These are phyloP conservation scores for Mycogona germanica DNA, from an alignment of 2,888 invertebrate genomes.

Conservation along the genomic window DNA sequence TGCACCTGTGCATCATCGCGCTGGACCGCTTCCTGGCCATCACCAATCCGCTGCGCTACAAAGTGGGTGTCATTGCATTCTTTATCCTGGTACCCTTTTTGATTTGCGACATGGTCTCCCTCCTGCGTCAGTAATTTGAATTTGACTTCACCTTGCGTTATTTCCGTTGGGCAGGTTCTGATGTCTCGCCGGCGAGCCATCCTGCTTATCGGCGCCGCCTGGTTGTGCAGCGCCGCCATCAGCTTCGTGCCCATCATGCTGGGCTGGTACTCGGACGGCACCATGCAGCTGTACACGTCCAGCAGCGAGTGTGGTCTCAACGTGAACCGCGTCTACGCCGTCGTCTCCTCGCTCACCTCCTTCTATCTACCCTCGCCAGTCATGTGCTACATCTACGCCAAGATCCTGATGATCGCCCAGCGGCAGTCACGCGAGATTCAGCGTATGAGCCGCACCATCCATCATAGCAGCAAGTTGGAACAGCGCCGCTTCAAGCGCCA, in stretches of 20 bases:
- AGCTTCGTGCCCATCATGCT: conserved; percentile 32
- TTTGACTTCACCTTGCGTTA: too few relatives aligned
- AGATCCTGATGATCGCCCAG: conserved; percentile 29
- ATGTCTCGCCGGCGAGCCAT: conserved; percentile 27
- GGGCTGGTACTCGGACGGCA: conserved; percentile 28
- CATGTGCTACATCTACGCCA: conserved; percentile 30
- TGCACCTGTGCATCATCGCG: conserved; percentile 31
- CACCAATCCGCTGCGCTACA: conserved; percentile 30
- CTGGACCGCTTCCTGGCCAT: conserved; percentile 31
- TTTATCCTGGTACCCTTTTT: too few relatives aligned
- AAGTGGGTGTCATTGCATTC: too few relatives aligned
- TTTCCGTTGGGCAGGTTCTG: too few relatives aligned
- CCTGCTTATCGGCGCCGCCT: conserved; percentile 26
- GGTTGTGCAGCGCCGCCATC: conserved; percentile 30
- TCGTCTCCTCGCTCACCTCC: conserved; percentile 30
- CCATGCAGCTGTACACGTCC: conserved; percentile 14
- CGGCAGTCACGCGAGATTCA: conserved; percentile 28
- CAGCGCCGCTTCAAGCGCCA: conserved; percentile 19
- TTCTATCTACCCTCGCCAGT: conserved; percentile 31
- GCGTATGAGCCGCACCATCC: conserved; percentile 26
- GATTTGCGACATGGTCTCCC: too few relatives aligned
- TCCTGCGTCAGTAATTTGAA: too few relatives aligned
- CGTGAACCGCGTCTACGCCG: conserved; percentile 30
- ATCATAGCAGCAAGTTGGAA: conserved; percentile 21
- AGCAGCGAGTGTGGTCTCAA: conserved; percentile 22